Percentiles rank a stretch among this genome's conserved stretches.
phyloP scores from a whole-genome alignment of 2,113 vertebrate species.

The Pandion haliaetus region DNA sequence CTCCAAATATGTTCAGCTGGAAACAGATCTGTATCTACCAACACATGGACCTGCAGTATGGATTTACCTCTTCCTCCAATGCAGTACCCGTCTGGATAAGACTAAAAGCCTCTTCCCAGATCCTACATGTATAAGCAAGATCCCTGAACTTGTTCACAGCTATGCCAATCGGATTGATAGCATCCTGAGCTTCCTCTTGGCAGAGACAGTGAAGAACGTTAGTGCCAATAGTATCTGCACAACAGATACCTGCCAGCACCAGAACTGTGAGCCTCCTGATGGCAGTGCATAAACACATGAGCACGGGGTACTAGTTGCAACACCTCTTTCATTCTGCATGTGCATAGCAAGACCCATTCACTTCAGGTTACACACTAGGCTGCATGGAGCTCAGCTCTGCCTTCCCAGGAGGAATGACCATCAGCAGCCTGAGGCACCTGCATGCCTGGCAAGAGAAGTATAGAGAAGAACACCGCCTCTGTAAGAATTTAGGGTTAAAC shows the following conservation, averaged over 20 bases:
- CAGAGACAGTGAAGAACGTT: not conserved
- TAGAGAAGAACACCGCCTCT: not conserved
- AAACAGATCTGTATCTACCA: not conserved
- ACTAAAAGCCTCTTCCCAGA: not conserved
- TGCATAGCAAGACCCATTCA: not conserved
- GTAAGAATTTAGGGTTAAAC: not conserved
- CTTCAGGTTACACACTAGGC: not conserved
- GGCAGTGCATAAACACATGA: not conserved
- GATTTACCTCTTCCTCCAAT: not conserved
- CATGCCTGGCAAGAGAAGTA: not conserved
- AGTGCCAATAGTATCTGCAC: not conserved
- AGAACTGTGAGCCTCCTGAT: not conserved
- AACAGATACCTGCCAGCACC: not conserved
- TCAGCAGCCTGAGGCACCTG: not conserved
- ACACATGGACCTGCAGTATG: not conserved
- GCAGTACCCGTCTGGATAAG: not conserved
- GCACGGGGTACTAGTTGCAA: not conserved
- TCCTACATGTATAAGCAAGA: not conserved
- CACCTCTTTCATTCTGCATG: not conserved
- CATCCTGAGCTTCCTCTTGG: not conserved
- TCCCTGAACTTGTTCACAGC: not conserved
- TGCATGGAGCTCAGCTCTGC: not conserved
- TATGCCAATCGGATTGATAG: accelerated
- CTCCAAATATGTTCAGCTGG: not conserved
- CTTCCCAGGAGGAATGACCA: not conserved